Evolutionary conservation across 2,797 vertebrate species (phyloP).

Genomic region (Sarcophilus harrisii): DNA sequence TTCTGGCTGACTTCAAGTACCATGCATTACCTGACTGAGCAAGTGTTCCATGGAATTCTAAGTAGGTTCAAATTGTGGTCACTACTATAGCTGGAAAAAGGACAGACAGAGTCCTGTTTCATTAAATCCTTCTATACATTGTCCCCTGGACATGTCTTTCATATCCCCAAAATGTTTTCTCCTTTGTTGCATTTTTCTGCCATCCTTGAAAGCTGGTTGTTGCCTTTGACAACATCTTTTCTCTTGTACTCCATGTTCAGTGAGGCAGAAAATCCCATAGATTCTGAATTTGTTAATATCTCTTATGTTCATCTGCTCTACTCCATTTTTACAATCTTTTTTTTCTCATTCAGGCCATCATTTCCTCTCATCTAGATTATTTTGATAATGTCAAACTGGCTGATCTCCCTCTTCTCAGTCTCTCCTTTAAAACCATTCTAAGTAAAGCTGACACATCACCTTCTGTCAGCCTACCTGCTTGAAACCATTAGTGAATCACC

Average conservation of each 20-base stretch:
- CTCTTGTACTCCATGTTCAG: not conserved
- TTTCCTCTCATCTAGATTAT: not conserved
- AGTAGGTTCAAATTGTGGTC: not conserved
- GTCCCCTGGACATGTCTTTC: not conserved
- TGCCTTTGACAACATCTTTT: not conserved
- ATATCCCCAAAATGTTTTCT: not conserved
- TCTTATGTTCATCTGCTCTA: not conserved
- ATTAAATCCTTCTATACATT: not conserved
- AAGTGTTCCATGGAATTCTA: not conserved
- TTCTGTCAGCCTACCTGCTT: not conserved
- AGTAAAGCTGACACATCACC: not conserved
- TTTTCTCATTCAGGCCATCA: not conserved
- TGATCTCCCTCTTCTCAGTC: not conserved
- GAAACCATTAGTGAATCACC: not conserved
- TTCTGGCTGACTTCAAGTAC: not conserved
- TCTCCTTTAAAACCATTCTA: not conserved
- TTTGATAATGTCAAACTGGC: not conserved
- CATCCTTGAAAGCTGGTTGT: not conserved
- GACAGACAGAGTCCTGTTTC: not conserved
- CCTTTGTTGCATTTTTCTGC: not conserved
- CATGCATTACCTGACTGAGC: not conserved
- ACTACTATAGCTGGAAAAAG: not conserved
- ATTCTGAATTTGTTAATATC: not conserved
- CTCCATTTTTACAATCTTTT: not conserved
- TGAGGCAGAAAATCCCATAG: not conserved